A percentile compares a stretch with the other conserved stretches of the same genome.
Conservation (phyloP, 2,797 vertebrate genomes). For the Karalla daura region DNA sequence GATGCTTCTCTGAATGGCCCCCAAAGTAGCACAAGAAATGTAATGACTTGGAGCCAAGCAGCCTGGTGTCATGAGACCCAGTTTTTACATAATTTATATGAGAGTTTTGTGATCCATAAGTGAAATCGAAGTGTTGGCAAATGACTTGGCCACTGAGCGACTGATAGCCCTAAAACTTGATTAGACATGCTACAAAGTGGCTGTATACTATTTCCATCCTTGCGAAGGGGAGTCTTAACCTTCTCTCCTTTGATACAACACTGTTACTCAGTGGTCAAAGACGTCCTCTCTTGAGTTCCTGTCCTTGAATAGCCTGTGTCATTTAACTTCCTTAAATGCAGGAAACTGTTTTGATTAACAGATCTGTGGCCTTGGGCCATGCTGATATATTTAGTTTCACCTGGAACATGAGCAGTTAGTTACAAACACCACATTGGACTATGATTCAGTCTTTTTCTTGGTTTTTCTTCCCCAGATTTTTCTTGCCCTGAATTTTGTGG, state of each 20-base stretch:
- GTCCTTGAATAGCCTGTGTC: background rate
- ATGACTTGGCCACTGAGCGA: too few relatives aligned
- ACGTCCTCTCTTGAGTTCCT: background rate
- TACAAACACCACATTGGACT: background rate
- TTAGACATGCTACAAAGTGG: too few relatives aligned
- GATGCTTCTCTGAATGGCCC: too few relatives aligned
- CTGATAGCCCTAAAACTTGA: too few relatives aligned
- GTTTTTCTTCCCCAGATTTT: slow-evolving; percentile 81
- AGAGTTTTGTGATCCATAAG: too few relatives aligned
- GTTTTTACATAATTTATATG: too few relatives aligned
- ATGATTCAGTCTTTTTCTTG: background rate
- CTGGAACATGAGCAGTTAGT: background rate
- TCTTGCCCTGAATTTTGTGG: slow-evolving; percentile 70
- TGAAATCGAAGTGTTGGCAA: too few relatives aligned
- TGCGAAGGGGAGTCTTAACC: too few relatives aligned
- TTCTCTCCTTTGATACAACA: background rate
- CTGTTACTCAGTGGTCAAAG: background rate
- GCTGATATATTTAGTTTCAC: slow-evolving; percentile 14
- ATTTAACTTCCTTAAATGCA: too few relatives aligned
- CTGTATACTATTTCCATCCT: too few relatives aligned
- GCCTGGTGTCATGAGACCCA: too few relatives aligned
- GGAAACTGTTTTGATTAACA: slow-evolving; percentile 26
- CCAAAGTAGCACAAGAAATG: background rate
- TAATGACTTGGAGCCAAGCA: too few relatives aligned
- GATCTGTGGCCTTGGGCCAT: slow-evolving; percentile 10